These are phyloP conservation scores for Mythimna vitellina DNA, from an alignment of 2,888 invertebrate genomes.

Conservation along the genomic window DNA sequence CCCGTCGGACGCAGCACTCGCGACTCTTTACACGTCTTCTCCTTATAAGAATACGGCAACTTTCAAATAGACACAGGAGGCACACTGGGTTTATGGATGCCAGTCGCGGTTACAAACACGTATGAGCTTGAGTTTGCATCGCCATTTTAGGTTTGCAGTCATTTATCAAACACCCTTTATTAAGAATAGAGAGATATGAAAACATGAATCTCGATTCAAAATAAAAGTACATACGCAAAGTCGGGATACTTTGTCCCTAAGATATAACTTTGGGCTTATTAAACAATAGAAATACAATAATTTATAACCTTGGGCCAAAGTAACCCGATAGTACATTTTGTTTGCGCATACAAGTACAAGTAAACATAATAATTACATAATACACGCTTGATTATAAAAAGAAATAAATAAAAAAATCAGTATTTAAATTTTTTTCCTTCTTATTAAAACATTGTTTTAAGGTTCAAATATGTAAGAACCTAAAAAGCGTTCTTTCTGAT, in stretches of 20 bases:
- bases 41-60: conserved; percentile 49
- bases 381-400: too few relatives aligned
- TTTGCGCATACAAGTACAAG: too few relatives aligned
- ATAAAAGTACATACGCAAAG: not conserved
- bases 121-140: not conserved
- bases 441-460: too few relatives aligned
- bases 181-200: not conserved
- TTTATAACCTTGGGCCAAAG: too few relatives aligned
- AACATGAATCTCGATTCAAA: not conserved
- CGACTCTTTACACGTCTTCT: conserved; percentile 42
- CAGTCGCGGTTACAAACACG: not conserved
- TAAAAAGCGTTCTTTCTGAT: not conserved
- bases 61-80: conserved; percentile 28
- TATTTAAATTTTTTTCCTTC: too few relatives aligned
- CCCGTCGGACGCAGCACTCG: conserved; percentile 29
- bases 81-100: not conserved
- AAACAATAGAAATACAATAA: too few relatives aligned
- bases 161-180: conserved; percentile 19
- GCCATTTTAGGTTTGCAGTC: conserved; percentile 42
- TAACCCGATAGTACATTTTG: too few relatives aligned
- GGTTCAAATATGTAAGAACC: too few relatives aligned
- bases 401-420: too few relatives aligned
- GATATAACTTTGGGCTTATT: too few relatives aligned
- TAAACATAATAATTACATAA: too few relatives aligned
- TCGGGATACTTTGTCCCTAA: too few relatives aligned